A percentile compares a stretch with the other conserved stretches of the same genome.
These are phyloP conservation scores for Psilopogon haemacephalus DNA, from an alignment of 2,113 vertebrate genomes.

Conservation along the genomic window DNA sequence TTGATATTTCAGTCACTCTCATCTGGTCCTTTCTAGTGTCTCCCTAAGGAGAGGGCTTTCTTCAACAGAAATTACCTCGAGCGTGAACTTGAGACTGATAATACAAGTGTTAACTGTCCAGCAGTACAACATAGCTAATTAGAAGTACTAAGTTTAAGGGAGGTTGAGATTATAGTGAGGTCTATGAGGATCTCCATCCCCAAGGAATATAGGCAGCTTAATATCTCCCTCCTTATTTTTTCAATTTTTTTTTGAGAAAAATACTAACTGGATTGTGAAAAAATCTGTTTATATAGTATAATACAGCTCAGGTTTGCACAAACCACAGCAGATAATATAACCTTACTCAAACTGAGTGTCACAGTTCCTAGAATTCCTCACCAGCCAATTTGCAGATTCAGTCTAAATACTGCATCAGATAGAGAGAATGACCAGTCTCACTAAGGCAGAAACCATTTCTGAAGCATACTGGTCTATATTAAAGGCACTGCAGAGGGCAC, in stretches of 20 bases:
- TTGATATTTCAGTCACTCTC: background rate
- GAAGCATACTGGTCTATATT: background rate
- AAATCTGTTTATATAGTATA: background rate
- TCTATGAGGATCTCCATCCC: background rate
- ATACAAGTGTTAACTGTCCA: slow-evolving; percentile 43
- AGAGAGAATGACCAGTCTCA: background rate
- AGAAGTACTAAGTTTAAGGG: slow-evolving; percentile 23
- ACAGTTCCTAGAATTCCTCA: background rate
- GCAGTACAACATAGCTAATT: slow-evolving; percentile 28
- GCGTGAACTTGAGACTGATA: slow-evolving; percentile 29
- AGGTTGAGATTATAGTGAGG: slow-evolving; percentile 2
- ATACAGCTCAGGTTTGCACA: background rate
- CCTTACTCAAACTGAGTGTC: background rate
- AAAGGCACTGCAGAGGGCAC: background rate
- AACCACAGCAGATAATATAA: background rate
- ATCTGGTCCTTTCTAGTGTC: background rate
- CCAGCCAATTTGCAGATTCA: background rate
- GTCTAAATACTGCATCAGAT: background rate
- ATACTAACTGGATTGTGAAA: background rate
- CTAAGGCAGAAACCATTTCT: background rate
- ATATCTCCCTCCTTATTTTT: background rate
- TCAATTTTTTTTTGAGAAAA: background rate
- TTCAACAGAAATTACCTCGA: slow-evolving; percentile 10
- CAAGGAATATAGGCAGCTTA: background rate
- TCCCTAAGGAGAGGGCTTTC: background rate